A percentile compares a stretch with the other conserved stretches of the same genome.
phyloP scores from a whole-genome alignment of 2,113 vertebrate species.

The Silurus glanis region DNA sequence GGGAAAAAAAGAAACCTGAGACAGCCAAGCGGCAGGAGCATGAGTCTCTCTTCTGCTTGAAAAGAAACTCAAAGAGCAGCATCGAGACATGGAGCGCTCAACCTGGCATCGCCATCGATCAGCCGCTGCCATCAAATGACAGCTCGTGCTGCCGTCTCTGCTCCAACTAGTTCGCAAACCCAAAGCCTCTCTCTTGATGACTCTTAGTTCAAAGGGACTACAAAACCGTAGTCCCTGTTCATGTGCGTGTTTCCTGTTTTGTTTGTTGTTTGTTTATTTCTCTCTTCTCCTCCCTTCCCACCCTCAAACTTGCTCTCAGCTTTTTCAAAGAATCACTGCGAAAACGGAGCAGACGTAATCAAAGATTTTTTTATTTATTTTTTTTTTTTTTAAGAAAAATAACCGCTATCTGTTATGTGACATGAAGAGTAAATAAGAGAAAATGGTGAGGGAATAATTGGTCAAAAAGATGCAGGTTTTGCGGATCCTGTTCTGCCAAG shows the following conservation, averaged over 20 bases:
- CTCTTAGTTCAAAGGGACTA: conserved; percentile 38
- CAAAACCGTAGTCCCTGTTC: not conserved
- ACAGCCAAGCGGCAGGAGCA: conserved; percentile 3
- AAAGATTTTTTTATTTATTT: conserved; percentile 8
- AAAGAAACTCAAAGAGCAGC: conserved; percentile 13
- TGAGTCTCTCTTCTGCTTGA: conserved; percentile 12
- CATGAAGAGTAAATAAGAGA: not conserved
- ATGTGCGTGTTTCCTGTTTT: not conserved
- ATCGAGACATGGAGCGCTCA: conserved; percentile 2
- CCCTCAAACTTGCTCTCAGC: conserved; percentile 1
- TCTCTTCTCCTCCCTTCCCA: too few species aligned
- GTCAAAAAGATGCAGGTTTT: not conserved
- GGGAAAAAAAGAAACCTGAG: not conserved
- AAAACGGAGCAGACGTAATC: conserved; percentile 21
- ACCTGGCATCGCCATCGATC: conserved; percentile 27
- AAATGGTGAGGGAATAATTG: not conserved
- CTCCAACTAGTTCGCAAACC: conserved; percentile 24
- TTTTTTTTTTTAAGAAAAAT: not conserved
- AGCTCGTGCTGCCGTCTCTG: conserved; percentile 15
- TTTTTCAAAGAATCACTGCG: conserved; percentile 31
- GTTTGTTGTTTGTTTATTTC: not conserved
- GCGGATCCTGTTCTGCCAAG: not conserved
- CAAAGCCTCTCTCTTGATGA: conserved; percentile 14
- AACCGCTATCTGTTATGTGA: not conserved
- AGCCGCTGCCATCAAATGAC: not conserved